These are phyloP conservation scores for Drepanosiphum platanoidis DNA, from an alignment of 2,888 invertebrate genomes.

Conservation along the genomic window DNA sequence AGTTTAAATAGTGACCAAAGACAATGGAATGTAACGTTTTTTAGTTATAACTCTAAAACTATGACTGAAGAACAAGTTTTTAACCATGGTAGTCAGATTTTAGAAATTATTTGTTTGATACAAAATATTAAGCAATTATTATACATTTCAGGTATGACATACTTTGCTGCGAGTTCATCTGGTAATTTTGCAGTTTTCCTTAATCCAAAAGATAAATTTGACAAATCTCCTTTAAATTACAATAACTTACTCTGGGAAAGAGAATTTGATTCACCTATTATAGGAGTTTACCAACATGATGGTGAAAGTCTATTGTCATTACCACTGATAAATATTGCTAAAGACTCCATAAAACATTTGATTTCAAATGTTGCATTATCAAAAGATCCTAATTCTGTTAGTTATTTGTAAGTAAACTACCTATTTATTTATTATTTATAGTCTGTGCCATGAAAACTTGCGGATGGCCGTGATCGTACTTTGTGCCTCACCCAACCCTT, in stretches of 20 bases:
- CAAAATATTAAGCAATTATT: slow-evolving; percentile 34
- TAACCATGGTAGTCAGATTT: slow-evolving; percentile 78
- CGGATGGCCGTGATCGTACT: no score
- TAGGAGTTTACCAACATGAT: slow-evolving; percentile 85
- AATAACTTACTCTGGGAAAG: slow-evolving; percentile 88
- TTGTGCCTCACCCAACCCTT: no score
- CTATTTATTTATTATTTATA: no score
- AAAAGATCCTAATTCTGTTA: slow-evolving; percentile 54
- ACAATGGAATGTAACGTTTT: slow-evolving; percentile 97
- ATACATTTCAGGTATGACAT: slow-evolving; percentile 77
- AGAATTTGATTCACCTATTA: slow-evolving; percentile 88
- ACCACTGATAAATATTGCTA: slow-evolving; percentile 90
- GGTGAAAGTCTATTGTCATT: slow-evolving; percentile 82
- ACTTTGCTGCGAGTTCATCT: slow-evolving; percentile 89
- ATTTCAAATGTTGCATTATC: slow-evolving; percentile 47
- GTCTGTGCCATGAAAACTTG: no score
- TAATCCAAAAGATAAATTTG: slow-evolving; percentile 66
- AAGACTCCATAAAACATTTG: slow-evolving; percentile 75
- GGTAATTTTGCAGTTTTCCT: slow-evolving; percentile 88
- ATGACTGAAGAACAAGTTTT: slow-evolving; percentile 81
- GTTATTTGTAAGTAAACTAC: slow-evolving; percentile 56
- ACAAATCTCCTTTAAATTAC: slow-evolving; percentile 65
- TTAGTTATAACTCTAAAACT: slow-evolving; percentile 88
- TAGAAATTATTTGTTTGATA: slow-evolving; percentile 9
- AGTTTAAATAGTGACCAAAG: slow-evolving; percentile 74